Percentiles rank a stretch among this genome's conserved stretches.
phyloP scores from a whole-genome alignment of 2,888 invertebrate genomes.

The Notodonta ziczac region DNA sequence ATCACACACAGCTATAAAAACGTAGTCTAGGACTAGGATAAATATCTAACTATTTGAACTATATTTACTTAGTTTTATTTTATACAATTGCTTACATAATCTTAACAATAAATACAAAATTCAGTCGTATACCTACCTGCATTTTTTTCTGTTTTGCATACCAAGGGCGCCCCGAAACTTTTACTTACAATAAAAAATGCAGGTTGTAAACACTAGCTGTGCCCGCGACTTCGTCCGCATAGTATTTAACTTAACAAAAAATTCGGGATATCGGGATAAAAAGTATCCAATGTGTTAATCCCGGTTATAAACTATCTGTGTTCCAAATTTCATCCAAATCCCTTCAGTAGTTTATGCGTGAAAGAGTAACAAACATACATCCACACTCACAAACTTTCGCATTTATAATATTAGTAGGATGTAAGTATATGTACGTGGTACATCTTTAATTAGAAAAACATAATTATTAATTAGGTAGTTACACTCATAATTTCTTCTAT shows the following conservation, averaged over 20 bases:
- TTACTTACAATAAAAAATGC: too few relatives aligned
- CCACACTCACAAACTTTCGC: too few relatives aligned
- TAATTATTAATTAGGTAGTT: background rate
- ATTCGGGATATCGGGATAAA: too few relatives aligned
- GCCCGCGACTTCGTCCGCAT: too few relatives aligned
- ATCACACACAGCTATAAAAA: slow-evolving; percentile 15
- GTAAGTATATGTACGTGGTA: slow-evolving; percentile 8
- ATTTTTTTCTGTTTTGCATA: slow-evolving; percentile 3
- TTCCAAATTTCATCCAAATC: too few relatives aligned
- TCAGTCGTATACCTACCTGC: slow-evolving; percentile 33
- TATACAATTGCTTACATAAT: slow-evolving; percentile 23
- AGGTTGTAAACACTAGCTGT: slow-evolving; percentile 12
- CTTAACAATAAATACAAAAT: slow-evolving; percentile 33
- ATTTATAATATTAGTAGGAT: too few relatives aligned
- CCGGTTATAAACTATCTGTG: too few relatives aligned
- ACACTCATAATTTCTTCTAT: slow-evolving; percentile 19
- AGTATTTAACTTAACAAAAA: too few relatives aligned
- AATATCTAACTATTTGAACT: slow-evolving; percentile 21
- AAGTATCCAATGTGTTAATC: too few relatives aligned
- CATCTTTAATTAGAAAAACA: background rate
- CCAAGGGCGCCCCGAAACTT: too few relatives aligned
- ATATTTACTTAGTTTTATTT: slow-evolving; percentile 17
- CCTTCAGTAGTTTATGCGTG: too few relatives aligned
- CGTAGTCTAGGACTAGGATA: slow-evolving; percentile 39
- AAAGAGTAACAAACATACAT: too few relatives aligned